Evolutionary conservation across 2,888 invertebrate genomes (phyloP), one percentile per base, ranked within the genome.

Genomic region (Pseudoips prasinana): DNA sequence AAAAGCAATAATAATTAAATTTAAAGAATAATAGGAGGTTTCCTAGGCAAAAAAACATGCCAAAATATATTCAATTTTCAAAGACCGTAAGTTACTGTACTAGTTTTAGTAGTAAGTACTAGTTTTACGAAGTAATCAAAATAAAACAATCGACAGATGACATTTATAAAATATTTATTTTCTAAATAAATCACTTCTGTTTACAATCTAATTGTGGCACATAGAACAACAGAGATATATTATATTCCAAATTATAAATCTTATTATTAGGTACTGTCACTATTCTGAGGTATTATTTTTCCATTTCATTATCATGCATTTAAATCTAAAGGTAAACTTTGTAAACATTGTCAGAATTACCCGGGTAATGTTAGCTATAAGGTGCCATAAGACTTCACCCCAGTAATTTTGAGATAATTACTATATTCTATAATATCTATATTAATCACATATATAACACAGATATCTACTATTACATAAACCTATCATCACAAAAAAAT

Each of bases 141-240:
- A n/a, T n/a, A n/a, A n/a, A n/a, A n/a, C n/a, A n/a, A n/a, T n/a
- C n/a, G n/a, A n/a, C n/a, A n/a, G 48, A 58, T 46, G 71, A 86
- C 85, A 84, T 85, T 86, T 81, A 85, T 86, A 86, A 86, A 86
- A 86, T 84, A 82, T 83, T 79, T 83, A 82, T 81, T 82, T 73
- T 75, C 43, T 57, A 67, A 80, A 82, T 81, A 84, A 82, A 84
- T 82, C 79, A 82, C 82, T 78, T 77, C 70, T 73, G 72, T 76
- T 73, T 73, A 80, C 71, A 74, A 73, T 73, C 74, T 79, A 82
- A 68, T 69, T 71, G 82, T 86, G 86, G 86, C 86, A 87, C 86
- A 77, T 82, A 54, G 64, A 78, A 79, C 75, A 85, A 85, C 80
- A 79, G 68, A 64, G 73, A 78, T 72, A 80, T 78, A 78, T 73